Evolutionary conservation across 53 echinoderm and acorn worm genomes (phyloP).

Genomic region (Holothuria leucospilota): DNA sequence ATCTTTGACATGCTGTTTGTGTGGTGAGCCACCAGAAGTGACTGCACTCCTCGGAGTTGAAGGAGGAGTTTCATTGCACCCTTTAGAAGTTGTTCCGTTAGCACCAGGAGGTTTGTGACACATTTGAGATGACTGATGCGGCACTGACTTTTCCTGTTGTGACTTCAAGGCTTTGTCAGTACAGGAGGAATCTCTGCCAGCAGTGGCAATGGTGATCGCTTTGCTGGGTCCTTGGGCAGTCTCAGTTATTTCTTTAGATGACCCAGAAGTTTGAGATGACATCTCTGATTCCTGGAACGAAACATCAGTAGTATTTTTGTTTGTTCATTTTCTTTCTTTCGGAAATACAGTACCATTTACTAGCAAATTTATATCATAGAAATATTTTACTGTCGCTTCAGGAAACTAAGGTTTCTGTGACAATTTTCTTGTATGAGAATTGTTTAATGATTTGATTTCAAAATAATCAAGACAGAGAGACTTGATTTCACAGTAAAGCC

Average conservation of each 20-base stretch:
- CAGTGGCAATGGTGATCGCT: not conserved
- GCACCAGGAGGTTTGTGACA: too few species aligned
- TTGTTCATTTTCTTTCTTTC: too few species aligned
- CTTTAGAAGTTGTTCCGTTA: not conserved
- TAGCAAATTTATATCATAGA: too few species aligned
- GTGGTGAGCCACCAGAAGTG: not conserved
- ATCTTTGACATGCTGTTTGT: conserved; percentile 15
- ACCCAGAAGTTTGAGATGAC: conserved; percentile 82
- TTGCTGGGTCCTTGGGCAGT: not conserved
- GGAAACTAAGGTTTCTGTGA: too few species aligned
- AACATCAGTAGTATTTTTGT: too few species aligned
- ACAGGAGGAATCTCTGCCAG: not conserved
- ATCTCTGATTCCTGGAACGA: conserved; percentile 87
- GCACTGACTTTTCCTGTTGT: conserved; percentile 6
- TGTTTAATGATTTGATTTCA: too few species aligned
- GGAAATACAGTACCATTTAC: too few species aligned
- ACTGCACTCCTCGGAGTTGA: not conserved
- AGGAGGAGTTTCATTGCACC: conserved; percentile 26
- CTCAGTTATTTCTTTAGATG: conserved; percentile 79
- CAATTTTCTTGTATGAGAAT: too few species aligned
- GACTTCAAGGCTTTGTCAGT: conserved; percentile 25
- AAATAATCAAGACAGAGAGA: too few species aligned
- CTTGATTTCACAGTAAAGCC: too few species aligned
- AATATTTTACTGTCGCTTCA: too few species aligned
- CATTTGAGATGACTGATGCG: not conserved